Evolutionary conservation across 2,797 vertebrate species (phyloP), one percentile per base, ranked within the genome.

Genomic region (Staurois parvus): DNA sequence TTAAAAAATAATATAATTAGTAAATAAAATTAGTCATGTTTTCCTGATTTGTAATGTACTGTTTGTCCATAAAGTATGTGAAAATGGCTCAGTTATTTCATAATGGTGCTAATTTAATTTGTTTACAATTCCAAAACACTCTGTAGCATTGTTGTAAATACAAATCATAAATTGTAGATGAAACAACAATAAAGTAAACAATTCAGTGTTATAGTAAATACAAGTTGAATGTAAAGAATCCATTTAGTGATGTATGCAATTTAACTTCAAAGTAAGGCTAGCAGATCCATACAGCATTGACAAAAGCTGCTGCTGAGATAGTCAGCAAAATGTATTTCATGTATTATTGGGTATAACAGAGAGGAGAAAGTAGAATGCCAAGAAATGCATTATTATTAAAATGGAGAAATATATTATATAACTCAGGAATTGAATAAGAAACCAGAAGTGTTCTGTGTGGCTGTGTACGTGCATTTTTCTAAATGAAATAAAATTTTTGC

Each of bases 361-460:
- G 52, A 69, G 37, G 19, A 42, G 45, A 52, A 34, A 26, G 34
- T 21, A 37, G 2, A 13, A 32, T 81, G 72, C 70, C 70, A 68
- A 80, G 69, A 26, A 73, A 81, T 32, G 6, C 11, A 42, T 76
- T 85, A 56, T 62, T 79, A 72, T 79, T 68, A 79, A 67, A 85
- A 73, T 2, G 81, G 84, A 68, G 32, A 37, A n/a, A 59, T 37
- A 68, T 72, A 78, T 64, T 66, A 28, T 79, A 59, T 56, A 85
- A 56, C 56, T 79, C 48, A 67, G 67, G n/a, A 69, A 85, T 69
- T 85, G 26, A 80, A 85, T 69, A 24, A 59, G 72, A 76, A 75
- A 69, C 52, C 37, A 72, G 66, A 69, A 79, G 34, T 45, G 37
- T 59, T 80, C 77, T 69, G 37, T 81, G 29, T 30, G 21, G 30